phyloP scores from a whole-genome alignment of 2,113 vertebrate genomes.

The Dasypus novemcinctus region DNA sequence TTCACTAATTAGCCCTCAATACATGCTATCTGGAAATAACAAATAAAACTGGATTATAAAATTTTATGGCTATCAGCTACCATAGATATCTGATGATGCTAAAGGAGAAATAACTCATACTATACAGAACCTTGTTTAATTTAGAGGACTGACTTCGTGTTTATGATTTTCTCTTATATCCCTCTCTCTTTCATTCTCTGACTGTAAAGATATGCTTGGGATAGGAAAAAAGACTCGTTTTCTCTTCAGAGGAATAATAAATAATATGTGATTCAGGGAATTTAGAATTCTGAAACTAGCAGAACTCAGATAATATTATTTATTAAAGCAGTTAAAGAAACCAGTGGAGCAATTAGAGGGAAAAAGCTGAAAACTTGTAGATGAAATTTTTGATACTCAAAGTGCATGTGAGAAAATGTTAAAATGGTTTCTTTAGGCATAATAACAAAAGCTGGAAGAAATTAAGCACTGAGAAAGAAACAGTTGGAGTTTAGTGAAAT shows the following conservation, averaged over 20 bases:
- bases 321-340: conserved; percentile 72
- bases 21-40: neutral
- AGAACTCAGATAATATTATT: conserved; percentile 71
- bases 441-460: conserved; percentile 74
- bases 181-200: neutral
- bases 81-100: neutral
- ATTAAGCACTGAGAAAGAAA: conserved; percentile 76
- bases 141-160: neutral
- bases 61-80: neutral
- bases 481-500: conserved; percentile 76
- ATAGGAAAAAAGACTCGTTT: neutral
- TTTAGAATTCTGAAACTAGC: conserved; percentile 25
- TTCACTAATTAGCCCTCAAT: neutral
- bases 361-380: conserved; percentile 64
- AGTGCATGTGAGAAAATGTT: conserved; percentile 66
- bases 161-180: neutral
- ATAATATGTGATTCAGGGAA: conserved; percentile 27
- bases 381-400: conserved; percentile 72
- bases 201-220: neutral
- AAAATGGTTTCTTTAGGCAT: conserved; percentile 75
- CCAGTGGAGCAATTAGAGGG: conserved; percentile 71
- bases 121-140: neutral
- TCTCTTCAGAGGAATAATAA: conserved; percentile 52
- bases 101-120: neutral
- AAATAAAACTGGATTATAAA: neutral